Conservation (phyloP, 2,888 invertebrate species). For the Lissonota sp. region DNA sequence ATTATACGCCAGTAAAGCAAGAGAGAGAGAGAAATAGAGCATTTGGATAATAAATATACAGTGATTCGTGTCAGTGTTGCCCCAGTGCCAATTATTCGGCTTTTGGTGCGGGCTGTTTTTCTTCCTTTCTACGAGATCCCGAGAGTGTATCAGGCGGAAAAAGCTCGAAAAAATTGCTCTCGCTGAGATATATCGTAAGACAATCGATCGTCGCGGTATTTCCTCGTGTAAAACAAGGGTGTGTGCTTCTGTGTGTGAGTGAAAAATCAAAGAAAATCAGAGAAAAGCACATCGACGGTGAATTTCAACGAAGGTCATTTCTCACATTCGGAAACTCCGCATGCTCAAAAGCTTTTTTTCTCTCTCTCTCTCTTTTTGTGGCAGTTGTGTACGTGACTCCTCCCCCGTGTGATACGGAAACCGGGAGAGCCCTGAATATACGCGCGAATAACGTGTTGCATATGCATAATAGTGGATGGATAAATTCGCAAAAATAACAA, state of each 20-base stretch:
- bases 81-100: conserved; percentile 67
- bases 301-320: conserved; percentile 17
- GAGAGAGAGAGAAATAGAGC: conserved; percentile 10
- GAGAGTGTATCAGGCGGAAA: no score
- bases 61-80: conserved; percentile 64
- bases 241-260: not conserved
- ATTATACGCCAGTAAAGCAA: conserved; percentile 20
- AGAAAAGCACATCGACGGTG: conserved; percentile 3
- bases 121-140: no score
- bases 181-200: conserved; percentile 52
- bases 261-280: not conserved
- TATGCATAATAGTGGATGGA: not conserved
- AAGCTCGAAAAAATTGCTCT: conserved; percentile 28
- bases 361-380: conserved; percentile 7
- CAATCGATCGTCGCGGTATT: conserved; percentile 47
- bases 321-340: conserved; percentile 16
- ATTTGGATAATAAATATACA: conserved; percentile 51
- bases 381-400: conserved; percentile 16
- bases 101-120: conserved; percentile 53
- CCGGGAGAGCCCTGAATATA: conserved; percentile 28
- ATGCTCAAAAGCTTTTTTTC: conserved; percentile 20
- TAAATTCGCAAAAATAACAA: not conserved
- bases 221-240: no score
- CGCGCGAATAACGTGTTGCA: conserved; percentile 19
- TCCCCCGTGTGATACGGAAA: conserved; percentile 4